Conservation (phyloP, 2,888 invertebrate species). For the Clostera curtula region DNA sequence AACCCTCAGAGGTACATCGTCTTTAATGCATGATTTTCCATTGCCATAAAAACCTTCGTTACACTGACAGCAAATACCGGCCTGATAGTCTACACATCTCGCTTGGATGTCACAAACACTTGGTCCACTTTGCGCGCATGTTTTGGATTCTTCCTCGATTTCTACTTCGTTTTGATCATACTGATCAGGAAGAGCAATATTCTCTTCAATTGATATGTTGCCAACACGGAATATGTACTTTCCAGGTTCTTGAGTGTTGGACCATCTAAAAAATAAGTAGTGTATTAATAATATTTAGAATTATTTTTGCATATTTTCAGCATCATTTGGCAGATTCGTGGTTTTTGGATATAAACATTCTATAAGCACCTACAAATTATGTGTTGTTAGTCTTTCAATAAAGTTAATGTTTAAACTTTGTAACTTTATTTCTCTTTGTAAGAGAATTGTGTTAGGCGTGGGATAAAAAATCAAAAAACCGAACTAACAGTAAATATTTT, state of each 20-base stretch:
- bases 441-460: no score
- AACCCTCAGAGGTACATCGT: constrained; percentile 88
- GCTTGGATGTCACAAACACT: constrained; percentile 88
- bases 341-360: no score
- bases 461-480: no score
- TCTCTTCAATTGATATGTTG: constrained; percentile 74
- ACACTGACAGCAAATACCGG: constrained; percentile 94
- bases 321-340: no score
- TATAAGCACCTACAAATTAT: no score
- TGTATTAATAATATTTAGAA: no score
- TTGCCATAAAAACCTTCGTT: constrained; percentile 92
- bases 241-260: constrained; percentile 89
- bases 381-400: no score
- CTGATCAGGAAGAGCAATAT: constrained; percentile 80
- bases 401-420: constrained; percentile 3
- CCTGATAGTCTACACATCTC: constrained; percentile 85
- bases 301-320: no score
- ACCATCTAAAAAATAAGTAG: constrained; percentile 86
- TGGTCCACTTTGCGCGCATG: constrained; percentile 78
- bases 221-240: constrained; percentile 92
- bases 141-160: constrained; percentile 62
- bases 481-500: no score
- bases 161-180: constrained; percentile 59
- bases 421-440: no score
- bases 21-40: constrained; percentile 90